Evolutionary conservation across 2,888 invertebrate species (phyloP), one percentile per base, ranked within the genome.

Genomic region (Galerucella pusilla): DNA sequence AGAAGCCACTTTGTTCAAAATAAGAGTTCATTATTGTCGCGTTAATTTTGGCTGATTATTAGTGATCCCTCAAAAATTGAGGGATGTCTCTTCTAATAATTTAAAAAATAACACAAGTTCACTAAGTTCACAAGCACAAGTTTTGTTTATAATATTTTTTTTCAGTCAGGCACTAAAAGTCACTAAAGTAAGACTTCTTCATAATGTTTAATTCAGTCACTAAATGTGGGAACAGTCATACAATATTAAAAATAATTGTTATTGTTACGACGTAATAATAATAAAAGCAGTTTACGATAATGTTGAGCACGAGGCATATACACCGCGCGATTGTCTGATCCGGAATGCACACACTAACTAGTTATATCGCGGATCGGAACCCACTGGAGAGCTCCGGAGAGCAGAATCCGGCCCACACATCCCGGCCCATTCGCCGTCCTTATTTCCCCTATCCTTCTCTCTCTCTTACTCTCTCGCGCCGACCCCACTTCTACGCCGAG

Each of bases 1-100:
- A 97, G 91, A 97, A 97, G 89, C 96, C 96, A 89, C 94, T 94
- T 91, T 97, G 97, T 91, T 97, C 97, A 89, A 97, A 97, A 89
- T 97, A 97, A 88, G 96, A 96, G 94, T 96, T 97, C 97, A 97
- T 97, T 88, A 88, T 92, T 83, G 84, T 81, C 73, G 85, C 84
- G 82, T 85, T 84, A 85, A 85, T 85, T 84, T 85, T 85, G 85
- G 73, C 80, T 66, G 78, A 71, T 79, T 80, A 75, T 79, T 71
- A 75, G 59, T 78, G 71, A 83, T 82, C 84, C 84, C 84, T 80
- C 84, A 78, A 75, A 60, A 76, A 75, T 46, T 76, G 84, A 84
- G 84, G 84, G 84, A 85, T 83, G 77, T 79, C 77, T 79, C 74
- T 79, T 70, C 49, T 59, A 74, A 66, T 73, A 74, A 76, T 72